phyloP scores from a whole-genome alignment of 2,113 vertebrate genomes.

The Microtus montanus region DNA sequence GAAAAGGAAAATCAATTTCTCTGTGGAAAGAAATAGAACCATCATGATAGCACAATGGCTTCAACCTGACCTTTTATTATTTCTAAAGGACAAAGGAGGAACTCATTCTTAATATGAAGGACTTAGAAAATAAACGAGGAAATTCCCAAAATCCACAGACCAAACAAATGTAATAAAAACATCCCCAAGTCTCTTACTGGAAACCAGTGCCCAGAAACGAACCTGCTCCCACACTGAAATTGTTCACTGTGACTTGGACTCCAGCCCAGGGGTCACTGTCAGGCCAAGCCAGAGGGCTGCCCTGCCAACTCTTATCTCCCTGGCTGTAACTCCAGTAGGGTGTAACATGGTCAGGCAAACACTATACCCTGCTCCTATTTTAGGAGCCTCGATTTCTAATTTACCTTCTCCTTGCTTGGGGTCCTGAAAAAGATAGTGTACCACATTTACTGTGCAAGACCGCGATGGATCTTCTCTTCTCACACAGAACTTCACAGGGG shows the following conservation, averaged over 20 bases:
- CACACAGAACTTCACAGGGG: not conserved
- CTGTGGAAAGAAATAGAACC: not conserved
- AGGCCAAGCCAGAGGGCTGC: not conserved
- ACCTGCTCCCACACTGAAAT: not conserved
- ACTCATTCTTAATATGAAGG: constrained; percentile 5
- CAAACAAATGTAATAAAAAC: constrained; percentile 3
- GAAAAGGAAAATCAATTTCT: constrained; percentile 25
- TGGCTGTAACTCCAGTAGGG: not conserved
- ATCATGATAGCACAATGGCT: not conserved
- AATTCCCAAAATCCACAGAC: constrained; percentile 20
- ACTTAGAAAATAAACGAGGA: constrained; percentile 53
- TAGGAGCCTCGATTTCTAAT: not conserved
- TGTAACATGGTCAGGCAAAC: not conserved
- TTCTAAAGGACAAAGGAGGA: constrained; percentile 15
- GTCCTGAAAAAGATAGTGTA: not conserved
- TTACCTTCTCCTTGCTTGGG: not conserved
- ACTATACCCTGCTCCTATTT: not conserved
- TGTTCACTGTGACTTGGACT: not conserved
- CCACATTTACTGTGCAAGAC: not conserved
- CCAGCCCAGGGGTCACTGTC: not conserved
- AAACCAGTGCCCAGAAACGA: not conserved
- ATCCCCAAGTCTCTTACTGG: not conserved
- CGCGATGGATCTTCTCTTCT: not conserved
- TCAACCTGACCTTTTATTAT: not conserved
- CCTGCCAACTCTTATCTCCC: not conserved